A percentile compares a stretch with the other conserved stretches of the same genome.
These are phyloP conservation scores for Sphaerophoria rueppellii DNA, from an alignment of 2,888 invertebrate genomes.

Conservation along the genomic window DNA sequence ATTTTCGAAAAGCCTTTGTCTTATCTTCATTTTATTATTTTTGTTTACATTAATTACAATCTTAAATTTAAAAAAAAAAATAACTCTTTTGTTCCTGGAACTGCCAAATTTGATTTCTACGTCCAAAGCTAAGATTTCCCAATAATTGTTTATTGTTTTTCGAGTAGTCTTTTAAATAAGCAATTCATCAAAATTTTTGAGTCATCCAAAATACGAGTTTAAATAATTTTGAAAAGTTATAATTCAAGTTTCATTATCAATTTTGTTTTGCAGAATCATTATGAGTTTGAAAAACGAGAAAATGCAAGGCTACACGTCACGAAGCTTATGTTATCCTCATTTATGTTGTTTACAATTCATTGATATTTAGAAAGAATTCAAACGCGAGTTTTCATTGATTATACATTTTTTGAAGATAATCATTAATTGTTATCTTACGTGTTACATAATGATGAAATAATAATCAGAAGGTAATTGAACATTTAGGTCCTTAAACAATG, in stretches of 20 bases:
- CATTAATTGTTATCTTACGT: neutral
- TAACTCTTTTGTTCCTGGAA: too few species aligned
- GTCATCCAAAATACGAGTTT: neutral
- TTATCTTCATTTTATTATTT: too few species aligned
- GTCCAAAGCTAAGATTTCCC: neutral
- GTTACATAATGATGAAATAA: conserved; percentile 18
- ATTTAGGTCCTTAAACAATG: conserved; percentile 43
- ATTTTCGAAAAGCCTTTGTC: too few species aligned
- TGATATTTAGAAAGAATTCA: neutral
- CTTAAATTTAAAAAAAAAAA: too few species aligned
- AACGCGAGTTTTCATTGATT: too few species aligned
- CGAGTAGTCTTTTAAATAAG: neutral
- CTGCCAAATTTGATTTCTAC: neutral
- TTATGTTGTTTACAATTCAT: neutral
- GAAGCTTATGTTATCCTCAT: neutral
- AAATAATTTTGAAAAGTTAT: neutral
- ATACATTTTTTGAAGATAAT: conserved; percentile 17
- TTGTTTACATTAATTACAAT: too few species aligned
- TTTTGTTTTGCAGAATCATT: neutral
- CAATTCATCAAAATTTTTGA: neutral
- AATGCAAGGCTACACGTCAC: neutral
- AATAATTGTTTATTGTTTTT: neutral
- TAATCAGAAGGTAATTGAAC: conserved; percentile 33
- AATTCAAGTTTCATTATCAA: neutral
- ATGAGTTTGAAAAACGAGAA: neutral